phyloP scores from a whole-genome alignment of 2,797 vertebrate species.

The Helarctos malayanus region DNA sequence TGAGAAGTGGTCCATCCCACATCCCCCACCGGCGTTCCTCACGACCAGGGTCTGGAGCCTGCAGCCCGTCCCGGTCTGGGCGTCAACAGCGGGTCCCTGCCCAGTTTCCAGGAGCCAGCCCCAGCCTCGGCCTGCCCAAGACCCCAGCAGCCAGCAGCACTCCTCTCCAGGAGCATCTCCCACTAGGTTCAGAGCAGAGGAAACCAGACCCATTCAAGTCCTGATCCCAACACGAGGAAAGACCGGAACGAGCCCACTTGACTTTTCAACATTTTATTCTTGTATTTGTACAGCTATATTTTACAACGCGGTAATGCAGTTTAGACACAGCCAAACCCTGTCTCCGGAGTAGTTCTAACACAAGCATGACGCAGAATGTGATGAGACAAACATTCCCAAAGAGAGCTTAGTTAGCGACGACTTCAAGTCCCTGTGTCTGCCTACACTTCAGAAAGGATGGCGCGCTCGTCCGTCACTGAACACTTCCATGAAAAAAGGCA shows the following conservation, averaged over 20 bases:
- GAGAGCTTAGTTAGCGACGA: slow-evolving; percentile 88
- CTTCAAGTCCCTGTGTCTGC: slow-evolving; percentile 87
- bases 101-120: neutral
- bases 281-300: slow-evolving; percentile 99
- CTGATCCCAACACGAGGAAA: slow-evolving; percentile 52
- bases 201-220: neutral
- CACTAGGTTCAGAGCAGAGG: neutral
- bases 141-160: neutral
- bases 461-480: slow-evolving; percentile 87
- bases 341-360: slow-evolving; percentile 96
- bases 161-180: rapidly evolving
- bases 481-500: slow-evolving; percentile 93
- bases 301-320: slow-evolving; percentile 97
- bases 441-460: slow-evolving; percentile 90
- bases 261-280: slow-evolving; percentile 97
- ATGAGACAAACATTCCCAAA: slow-evolving; percentile 92
- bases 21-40: neutral
- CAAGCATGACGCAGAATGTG: slow-evolving; percentile 91
- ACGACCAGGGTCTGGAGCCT: neutral
- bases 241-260: slow-evolving; percentile 87
- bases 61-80: no score
- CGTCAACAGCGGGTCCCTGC: rapidly evolving
- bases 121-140: neutral
- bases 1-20: neutral
- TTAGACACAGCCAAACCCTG: slow-evolving; percentile 95